phyloP scores from a whole-genome alignment of 2,113 vertebrate genomes.

The Rhea americana region DNA sequence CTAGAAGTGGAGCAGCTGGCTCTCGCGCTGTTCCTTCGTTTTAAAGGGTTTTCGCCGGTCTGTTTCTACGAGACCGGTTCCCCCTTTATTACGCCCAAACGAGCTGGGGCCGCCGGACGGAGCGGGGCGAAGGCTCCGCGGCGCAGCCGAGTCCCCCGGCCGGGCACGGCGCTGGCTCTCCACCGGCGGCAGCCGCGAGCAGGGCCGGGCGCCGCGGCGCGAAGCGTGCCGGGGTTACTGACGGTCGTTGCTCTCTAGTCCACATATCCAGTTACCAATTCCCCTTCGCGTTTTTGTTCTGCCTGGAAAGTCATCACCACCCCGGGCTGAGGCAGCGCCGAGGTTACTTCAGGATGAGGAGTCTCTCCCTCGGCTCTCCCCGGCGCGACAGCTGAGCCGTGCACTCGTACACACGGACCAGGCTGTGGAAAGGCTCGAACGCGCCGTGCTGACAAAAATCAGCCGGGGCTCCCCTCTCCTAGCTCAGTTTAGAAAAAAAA shows the following conservation, averaged over 20 bases:
- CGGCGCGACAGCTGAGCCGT: background rate
- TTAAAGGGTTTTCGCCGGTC: background rate
- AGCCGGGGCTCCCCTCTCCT: background rate
- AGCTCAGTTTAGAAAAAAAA: background rate
- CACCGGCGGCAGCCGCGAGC: no score
- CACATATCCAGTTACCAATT: conserved; percentile 72
- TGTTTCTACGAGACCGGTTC: background rate
- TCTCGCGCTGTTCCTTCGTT: background rate
- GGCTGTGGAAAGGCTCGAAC: fast-evolving
- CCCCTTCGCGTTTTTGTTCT: conserved; percentile 60
- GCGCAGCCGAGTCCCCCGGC: background rate
- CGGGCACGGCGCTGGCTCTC: background rate
- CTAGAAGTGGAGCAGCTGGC: background rate
- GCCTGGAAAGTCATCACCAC: conserved; percentile 46
- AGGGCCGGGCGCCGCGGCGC: background rate
- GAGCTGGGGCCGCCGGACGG: background rate
- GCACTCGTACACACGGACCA: background rate
- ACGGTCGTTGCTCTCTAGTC: conserved; percentile 74
- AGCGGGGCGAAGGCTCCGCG: background rate
- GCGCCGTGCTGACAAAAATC: fast-evolving
- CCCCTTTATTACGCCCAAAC: background rate
- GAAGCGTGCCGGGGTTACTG: conserved; percentile 67
- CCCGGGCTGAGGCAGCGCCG: background rate
- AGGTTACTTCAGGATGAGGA: conserved; percentile 55
- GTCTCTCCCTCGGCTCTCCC: background rate